Percentiles rank a stretch among this genome's conserved stretches.
These are phyloP conservation scores for Emmelina monodactyla DNA, from an alignment of 2,888 invertebrate species.

Conservation along the genomic window DNA sequence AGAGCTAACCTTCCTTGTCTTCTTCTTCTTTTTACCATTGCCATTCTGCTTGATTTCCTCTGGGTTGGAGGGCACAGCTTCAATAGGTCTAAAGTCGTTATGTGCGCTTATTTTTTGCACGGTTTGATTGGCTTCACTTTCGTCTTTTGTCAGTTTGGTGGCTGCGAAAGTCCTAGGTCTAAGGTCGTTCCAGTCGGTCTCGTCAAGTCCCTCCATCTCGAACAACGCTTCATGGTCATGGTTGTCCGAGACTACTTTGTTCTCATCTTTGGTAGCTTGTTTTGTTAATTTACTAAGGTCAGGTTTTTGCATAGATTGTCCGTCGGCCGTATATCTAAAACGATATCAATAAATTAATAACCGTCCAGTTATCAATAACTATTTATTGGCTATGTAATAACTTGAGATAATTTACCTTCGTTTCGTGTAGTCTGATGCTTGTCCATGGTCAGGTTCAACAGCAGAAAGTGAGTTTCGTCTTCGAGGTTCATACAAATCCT, in stretches of 20 bases:
- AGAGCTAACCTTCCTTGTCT: conserved; percentile 79
- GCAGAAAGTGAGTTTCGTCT: conserved; percentile 69
- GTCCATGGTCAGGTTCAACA: conserved; percentile 71
- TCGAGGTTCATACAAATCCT: conserved; percentile 63
- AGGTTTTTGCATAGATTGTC: conserved; percentile 62
- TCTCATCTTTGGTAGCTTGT: conserved; percentile 37
- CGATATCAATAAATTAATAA: conserved; percentile 1
- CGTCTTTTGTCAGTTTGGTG: conserved; percentile 52
- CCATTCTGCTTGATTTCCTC: conserved; percentile 64
- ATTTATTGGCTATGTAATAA: neutral
- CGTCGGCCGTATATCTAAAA: conserved; percentile 67
- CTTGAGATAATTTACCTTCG: conserved; percentile 41
- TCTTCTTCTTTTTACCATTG: conserved; percentile 75
- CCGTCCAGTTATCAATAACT: neutral
- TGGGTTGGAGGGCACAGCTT: conserved; percentile 30
- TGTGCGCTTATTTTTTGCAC: conserved; percentile 70
- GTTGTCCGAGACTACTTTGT: conserved; percentile 22
- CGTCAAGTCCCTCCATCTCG: conserved; percentile 72
- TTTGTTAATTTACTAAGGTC: conserved; percentile 62
- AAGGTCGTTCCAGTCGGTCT: conserved; percentile 58
- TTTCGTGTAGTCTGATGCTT: conserved; percentile 72
- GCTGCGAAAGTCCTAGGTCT: conserved; percentile 65
- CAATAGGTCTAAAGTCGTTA: conserved; percentile 71
- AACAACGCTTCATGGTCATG: conserved; percentile 70
- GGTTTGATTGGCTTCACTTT: conserved; percentile 56